phyloP scores from a whole-genome alignment of 2,113 vertebrate species.

The Leucosticte australis region DNA sequence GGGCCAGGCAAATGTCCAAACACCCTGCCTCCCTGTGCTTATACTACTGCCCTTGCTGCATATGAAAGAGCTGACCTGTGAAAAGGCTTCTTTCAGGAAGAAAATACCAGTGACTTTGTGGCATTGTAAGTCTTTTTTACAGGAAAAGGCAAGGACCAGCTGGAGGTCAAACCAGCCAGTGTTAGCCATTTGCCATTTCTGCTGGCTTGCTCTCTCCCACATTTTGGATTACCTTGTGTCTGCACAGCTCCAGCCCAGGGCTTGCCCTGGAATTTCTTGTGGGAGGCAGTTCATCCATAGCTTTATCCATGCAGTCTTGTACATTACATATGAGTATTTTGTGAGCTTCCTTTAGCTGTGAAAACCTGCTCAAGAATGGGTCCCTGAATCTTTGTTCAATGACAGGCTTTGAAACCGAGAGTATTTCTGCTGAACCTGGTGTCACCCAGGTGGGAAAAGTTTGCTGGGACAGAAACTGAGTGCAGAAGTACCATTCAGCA shows the following conservation, averaged over 20 bases:
- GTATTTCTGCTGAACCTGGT: not conserved
- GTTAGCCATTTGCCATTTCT: not conserved
- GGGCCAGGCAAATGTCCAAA: not conserved
- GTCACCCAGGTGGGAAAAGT: not conserved
- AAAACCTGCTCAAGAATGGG: not conserved
- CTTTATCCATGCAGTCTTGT: not conserved
- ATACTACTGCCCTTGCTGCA: not conserved
- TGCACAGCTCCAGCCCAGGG: not conserved
- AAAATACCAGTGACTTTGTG: not conserved
- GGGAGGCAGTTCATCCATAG: not conserved
- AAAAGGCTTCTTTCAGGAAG: not conserved
- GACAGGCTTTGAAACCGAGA: not conserved
- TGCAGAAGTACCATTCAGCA: not conserved
- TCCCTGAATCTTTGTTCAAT: not conserved
- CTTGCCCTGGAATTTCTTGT: not conserved
- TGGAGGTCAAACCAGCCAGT: not conserved
- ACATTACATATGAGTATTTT: not conserved
- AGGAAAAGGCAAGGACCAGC: not conserved
- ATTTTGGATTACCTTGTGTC: not conserved
- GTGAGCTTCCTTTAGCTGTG: not conserved
- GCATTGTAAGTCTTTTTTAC: not conserved
- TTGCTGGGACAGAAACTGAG: not conserved
- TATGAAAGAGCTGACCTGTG: rapidly evolving
- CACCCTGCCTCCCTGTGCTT: not conserved
- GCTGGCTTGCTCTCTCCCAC: not conserved